Conservation (phyloP, 2,113 vertebrate genomes). For the Diadophis punctatus region DNA sequence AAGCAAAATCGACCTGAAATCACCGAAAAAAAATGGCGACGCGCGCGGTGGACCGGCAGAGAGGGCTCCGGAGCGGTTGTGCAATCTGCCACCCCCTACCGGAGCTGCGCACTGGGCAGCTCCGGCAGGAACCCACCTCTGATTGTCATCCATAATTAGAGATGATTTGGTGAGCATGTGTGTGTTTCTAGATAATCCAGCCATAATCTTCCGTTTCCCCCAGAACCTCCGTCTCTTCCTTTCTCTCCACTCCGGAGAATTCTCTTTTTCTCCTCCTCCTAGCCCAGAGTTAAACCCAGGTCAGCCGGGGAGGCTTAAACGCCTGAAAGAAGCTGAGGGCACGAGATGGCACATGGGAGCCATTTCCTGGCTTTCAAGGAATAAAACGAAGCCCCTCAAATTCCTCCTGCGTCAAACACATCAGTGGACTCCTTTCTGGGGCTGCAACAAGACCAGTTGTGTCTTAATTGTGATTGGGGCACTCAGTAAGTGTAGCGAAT, state of each 20-base stretch:
- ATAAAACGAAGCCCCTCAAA: not conserved
- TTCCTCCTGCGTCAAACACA: conserved; percentile 29
- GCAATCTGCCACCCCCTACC: too few relatives aligned
- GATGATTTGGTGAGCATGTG: not conserved
- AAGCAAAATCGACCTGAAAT: too few relatives aligned
- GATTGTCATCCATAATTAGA: too few relatives aligned
- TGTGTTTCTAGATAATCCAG: not conserved
- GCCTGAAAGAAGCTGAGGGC: not conserved
- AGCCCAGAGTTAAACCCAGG: not conserved
- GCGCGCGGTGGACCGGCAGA: too few relatives aligned
- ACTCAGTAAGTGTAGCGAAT: conserved; percentile 36
- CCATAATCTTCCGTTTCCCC: not conserved
- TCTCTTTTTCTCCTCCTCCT: too few relatives aligned
- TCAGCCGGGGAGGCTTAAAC: too few relatives aligned
- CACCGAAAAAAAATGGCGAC: too few relatives aligned
- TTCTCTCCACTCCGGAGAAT: not conserved
- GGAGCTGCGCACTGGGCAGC: too few relatives aligned
- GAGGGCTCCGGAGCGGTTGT: too few relatives aligned
- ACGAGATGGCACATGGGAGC: not conserved
- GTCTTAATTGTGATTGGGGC: conserved; percentile 43
- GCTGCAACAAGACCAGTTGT: conserved; percentile 20
- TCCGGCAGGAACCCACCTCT: too few relatives aligned
- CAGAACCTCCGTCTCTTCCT: not conserved
- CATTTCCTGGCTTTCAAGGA: not conserved
- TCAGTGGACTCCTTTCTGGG: conserved; percentile 25